phyloP scores from a whole-genome alignment of 1,140 invertebrate species.

The Pentalonia nigronervosa region DNA sequence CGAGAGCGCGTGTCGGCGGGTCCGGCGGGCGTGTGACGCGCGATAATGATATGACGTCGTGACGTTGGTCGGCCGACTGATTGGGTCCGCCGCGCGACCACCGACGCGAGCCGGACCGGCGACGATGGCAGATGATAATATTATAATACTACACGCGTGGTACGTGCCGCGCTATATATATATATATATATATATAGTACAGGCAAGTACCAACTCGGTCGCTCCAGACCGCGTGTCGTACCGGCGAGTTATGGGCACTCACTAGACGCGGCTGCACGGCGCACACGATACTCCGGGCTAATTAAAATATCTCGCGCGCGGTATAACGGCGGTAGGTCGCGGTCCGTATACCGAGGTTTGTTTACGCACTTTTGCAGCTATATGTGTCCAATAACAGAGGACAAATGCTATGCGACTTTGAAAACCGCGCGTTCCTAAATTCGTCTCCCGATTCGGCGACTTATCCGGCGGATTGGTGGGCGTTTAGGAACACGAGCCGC shows the following conservation, averaged over 20 bases:
- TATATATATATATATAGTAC: too few relatives aligned
- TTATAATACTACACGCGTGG: too few relatives aligned
- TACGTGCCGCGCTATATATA: too few relatives aligned
- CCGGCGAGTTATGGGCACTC: too few relatives aligned
- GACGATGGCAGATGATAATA: neutral
- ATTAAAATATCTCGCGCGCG: conserved; percentile 45
- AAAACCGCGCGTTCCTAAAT: too few relatives aligned
- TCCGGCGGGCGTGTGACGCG: conserved; percentile 14
- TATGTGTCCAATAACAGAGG: too few relatives aligned
- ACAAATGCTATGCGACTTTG: too few relatives aligned
- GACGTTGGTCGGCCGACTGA: conserved; percentile 54
- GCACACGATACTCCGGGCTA: neutral
- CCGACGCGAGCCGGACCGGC: neutral
- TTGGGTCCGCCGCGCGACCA: conserved; percentile 40
- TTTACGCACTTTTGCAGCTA: too few relatives aligned
- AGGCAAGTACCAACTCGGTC: neutral
- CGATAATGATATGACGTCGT: conserved; percentile 49
- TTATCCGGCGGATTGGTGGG: too few relatives aligned
- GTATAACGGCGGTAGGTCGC: neutral
- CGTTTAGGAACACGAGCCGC: too few relatives aligned
- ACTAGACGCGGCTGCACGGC: neutral
- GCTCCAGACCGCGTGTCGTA: neutral
- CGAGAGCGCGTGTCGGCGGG: neutral
- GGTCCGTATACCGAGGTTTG: too few relatives aligned
- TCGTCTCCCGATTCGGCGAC: too few relatives aligned